These are phyloP conservation scores for Amphiprion clarkii DNA, from an alignment of 2,797 vertebrate genomes.

Conservation along the genomic window DNA sequence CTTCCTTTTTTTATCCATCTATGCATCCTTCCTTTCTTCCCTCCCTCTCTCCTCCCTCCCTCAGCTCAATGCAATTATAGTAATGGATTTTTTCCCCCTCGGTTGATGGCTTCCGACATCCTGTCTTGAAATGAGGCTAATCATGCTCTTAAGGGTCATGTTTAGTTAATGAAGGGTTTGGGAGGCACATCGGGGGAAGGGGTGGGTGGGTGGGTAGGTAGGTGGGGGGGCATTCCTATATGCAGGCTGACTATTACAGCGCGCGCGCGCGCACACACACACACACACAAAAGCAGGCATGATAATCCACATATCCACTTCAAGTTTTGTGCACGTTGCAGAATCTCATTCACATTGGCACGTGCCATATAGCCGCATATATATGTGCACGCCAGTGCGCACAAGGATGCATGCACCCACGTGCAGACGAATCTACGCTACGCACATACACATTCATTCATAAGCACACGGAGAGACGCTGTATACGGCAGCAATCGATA, in stretches of 20 bases:
- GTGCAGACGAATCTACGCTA: constrained; percentile 48
- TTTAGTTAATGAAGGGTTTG: constrained; percentile 94
- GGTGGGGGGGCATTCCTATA: constrained; percentile 58
- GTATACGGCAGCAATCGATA: constrained; percentile 40
- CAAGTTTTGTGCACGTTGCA: constrained; percentile 63
- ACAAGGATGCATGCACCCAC: constrained; percentile 35
- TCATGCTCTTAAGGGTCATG: constrained; percentile 97
- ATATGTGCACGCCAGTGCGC: constrained; percentile 50
- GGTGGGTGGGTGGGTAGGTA: not conserved
- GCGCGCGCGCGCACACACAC: constrained; percentile 62
- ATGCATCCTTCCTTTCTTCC: constrained; percentile 78
- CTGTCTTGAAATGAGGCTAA: constrained; percentile 95
- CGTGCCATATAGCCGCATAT: constrained; percentile 24
- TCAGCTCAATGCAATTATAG: constrained; percentile 93
- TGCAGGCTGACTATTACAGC: constrained; percentile 77
- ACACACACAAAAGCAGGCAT: constrained; percentile 8
- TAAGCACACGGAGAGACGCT: constrained; percentile 57
- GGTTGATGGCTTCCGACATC: constrained; percentile 98
- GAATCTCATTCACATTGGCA: constrained; percentile 35
- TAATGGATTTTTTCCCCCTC: constrained; percentile 91
- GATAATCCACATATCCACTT: constrained; percentile 81
- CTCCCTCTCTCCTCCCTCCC: constrained; percentile 69
- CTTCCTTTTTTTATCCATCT: constrained; percentile 84
- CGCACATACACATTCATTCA: constrained; percentile 62
- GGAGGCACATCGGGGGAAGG: constrained; percentile 70